Evolutionary conservation across 2,113 vertebrate genomes (phyloP), one percentile per base, ranked within the genome.

Genomic region (Channa argus): DNA sequence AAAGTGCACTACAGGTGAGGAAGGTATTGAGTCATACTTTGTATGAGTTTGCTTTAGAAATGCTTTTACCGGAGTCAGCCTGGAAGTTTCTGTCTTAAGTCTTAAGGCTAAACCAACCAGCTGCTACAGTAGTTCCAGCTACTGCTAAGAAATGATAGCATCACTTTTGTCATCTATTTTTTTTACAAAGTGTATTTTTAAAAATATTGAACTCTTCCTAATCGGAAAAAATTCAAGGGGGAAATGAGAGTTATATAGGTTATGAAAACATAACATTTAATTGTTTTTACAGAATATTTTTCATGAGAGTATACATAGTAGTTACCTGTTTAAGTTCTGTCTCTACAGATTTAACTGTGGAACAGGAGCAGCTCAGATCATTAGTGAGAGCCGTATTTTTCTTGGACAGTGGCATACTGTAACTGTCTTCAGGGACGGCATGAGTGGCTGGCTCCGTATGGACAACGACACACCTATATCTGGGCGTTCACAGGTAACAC

Each of bases 321-420:
- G 6, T 61, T 54, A 8, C 33, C 14, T 49, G 11, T 8, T 4
- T 64, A 5, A 41, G 4, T 41, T 41, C 4, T 24, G 36, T 63
- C 50, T 45, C 15, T 12, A 8, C 80, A 99, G 98, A 90, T 99
- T 97, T 91, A 97, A 99, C 75, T 99, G 98, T 77, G 98, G 98
- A 9, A 97, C 97, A 0, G 98, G 97, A 41, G 88, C 92, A 2
- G 96, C 95, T 38, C 82, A 95, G 72, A 95, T 99, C 49, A 52
- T 83, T 0, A 97, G 96, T 56, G 94, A 97, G 71, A 95, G 93
- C 70, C 94, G 84, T 59, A 64, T 99, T 64, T 95, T 95, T 54
- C 83, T 96, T 10, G 96, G 96, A 5, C 93, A 83, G 67, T 99
- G 98, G 98, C 95, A 99, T 86, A 94, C 75, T 0, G 91, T 96